These are phyloP conservation scores for Cydia strobilella DNA, from an alignment of 1,140 invertebrate species.

Conservation along the genomic window DNA sequence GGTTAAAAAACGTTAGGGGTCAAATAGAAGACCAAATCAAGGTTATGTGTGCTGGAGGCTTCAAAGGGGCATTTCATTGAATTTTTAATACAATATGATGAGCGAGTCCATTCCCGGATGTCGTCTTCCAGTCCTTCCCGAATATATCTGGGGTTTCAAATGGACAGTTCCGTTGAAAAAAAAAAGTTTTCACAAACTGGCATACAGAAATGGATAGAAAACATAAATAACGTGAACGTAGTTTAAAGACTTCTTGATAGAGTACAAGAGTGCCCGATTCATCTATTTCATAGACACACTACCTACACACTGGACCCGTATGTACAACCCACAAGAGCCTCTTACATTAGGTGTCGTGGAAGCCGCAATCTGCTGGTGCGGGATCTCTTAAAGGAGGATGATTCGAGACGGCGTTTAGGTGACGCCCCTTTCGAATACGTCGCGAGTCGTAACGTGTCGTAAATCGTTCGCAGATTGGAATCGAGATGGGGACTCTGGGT, in stretches of 20 bases:
- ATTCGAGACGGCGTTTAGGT: slow-evolving; percentile 47
- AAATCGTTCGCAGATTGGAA: slow-evolving; percentile 47
- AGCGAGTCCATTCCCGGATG: too few relatives aligned
- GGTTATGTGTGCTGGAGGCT: too few relatives aligned
- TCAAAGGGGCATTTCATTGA: too few relatives aligned
- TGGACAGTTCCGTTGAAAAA: too few relatives aligned
- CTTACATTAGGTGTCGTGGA: slow-evolving; percentile 45
- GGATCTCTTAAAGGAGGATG: slow-evolving; percentile 50
- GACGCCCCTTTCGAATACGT: slow-evolving; percentile 52
- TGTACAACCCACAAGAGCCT: slow-evolving; percentile 34
- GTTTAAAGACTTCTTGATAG: neutral
- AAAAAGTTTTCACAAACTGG: too few relatives aligned
- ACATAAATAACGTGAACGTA: too few relatives aligned
- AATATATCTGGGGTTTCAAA: too few relatives aligned
- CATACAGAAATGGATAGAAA: too few relatives aligned
- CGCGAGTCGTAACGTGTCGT: slow-evolving; percentile 45
- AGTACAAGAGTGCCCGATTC: neutral
- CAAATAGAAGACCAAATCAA: too few relatives aligned
- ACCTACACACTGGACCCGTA: neutral
- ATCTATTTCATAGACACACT: neutral
- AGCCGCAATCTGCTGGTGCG: slow-evolving; percentile 45
- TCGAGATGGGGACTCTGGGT: slow-evolving; percentile 36
- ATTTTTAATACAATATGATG: too few relatives aligned
- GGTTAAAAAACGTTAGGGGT: too few relatives aligned
- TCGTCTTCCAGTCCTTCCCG: too few relatives aligned